Conservation (phyloP, 2,797 vertebrate genomes). For the Columba guinea region DNA sequence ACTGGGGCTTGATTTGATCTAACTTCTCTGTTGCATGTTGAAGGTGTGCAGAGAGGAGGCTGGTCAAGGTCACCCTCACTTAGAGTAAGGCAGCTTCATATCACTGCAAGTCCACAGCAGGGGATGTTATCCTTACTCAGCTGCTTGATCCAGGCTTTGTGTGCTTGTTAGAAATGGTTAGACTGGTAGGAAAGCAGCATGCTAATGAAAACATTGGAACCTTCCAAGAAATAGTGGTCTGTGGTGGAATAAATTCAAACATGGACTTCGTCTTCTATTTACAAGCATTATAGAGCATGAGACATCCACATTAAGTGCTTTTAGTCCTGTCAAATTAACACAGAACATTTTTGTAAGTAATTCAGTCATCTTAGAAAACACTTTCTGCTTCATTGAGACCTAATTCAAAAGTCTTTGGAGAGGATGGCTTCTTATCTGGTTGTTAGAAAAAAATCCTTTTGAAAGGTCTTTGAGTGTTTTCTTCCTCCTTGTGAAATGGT, state of each 20-base stretch:
- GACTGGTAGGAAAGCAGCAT: not conserved
- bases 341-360: not conserved
- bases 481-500: not conserved
- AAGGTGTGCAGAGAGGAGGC: not conserved
- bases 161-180: not conserved
- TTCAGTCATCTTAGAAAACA: not conserved
- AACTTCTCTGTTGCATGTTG: not conserved
- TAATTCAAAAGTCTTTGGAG: not conserved
- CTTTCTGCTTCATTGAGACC: not conserved
- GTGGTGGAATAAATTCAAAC: not conserved
- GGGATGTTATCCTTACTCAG: not conserved
- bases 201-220: not conserved
- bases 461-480: not conserved
- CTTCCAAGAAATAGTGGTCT: not conserved
- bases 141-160: not conserved
- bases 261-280: not conserved
- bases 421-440: not conserved
- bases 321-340: constrained; percentile 2
- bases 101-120: not conserved
- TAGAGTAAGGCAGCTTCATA: not conserved
- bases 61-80: not conserved
- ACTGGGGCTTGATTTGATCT: not conserved
- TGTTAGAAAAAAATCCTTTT: not conserved
- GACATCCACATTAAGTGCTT: not conserved
- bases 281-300: not conserved